Evolutionary conservation across 2,888 invertebrate species (phyloP).

Genomic region (Hemicrepidius hirtus): DNA sequence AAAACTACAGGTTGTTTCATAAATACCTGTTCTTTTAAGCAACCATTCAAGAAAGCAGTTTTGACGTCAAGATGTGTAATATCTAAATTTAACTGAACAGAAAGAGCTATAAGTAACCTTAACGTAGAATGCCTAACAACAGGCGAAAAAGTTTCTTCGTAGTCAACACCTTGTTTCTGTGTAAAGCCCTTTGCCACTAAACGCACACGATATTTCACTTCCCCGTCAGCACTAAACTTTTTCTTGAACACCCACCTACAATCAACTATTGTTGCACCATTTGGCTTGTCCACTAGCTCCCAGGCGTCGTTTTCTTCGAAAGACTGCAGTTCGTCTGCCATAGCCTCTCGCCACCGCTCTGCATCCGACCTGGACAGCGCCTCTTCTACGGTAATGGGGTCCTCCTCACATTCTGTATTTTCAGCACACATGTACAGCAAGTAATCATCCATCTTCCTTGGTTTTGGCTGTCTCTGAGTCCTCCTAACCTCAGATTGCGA

Average conservation of each 20-base stretch:
- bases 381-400: constrained; percentile 54
- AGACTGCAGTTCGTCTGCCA: constrained; percentile 63
- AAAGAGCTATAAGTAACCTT: constrained; percentile 51
- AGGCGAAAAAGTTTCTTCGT: too few relatives aligned
- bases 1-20: too few relatives aligned
- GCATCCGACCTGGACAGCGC: constrained; percentile 58
- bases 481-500: too few relatives aligned
- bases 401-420: constrained; percentile 31
- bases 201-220: constrained; percentile 53
- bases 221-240: constrained; percentile 58
- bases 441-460: constrained; percentile 56
- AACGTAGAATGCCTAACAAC: constrained; percentile 55
- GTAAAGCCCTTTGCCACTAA: constrained; percentile 59
- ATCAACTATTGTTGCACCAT: constrained; percentile 55
- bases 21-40: constrained; percentile 51
- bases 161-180: too few relatives aligned
- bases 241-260: constrained; percentile 63
- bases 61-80: constrained; percentile 51
- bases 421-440: constrained; percentile 55
- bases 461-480: constrained; percentile 48
- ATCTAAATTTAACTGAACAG: constrained; percentile 53
- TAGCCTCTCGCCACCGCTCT: constrained; percentile 57
- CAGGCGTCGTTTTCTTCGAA: constrained; percentile 62
- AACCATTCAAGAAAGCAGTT: constrained; percentile 59
- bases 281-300: constrained; percentile 58